These are phyloP conservation scores for Aphidius ervi DNA, from an alignment of 1,140 invertebrate genomes.

Conservation along the genomic window DNA sequence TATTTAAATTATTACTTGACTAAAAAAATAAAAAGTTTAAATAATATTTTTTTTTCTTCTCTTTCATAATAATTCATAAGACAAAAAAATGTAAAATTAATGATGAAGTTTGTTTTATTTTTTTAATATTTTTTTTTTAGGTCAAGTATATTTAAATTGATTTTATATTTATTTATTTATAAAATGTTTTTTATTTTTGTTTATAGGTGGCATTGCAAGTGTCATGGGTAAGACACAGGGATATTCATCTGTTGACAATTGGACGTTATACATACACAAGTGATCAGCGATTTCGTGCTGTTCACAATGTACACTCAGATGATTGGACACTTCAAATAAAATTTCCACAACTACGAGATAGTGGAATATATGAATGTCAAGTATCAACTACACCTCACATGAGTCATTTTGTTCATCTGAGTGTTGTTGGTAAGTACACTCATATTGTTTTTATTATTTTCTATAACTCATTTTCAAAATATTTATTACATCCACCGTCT, in stretches of 20 bases:
- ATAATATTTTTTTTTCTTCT: too few species aligned
- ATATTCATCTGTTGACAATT: slow-evolving; percentile 85
- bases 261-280: slow-evolving; percentile 87
- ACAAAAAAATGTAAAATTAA: too few species aligned
- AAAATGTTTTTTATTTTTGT: neutral
- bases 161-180: too few species aligned
- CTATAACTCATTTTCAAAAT: too few species aligned
- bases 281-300: slow-evolving; percentile 81
- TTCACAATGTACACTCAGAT: slow-evolving; percentile 77
- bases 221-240: slow-evolving; percentile 83
- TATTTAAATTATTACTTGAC: too few species aligned
- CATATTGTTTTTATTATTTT: neutral
- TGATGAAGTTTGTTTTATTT: too few species aligned
- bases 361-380: slow-evolving; percentile 87
- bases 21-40: too few species aligned
- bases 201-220: slow-evolving; percentile 74
- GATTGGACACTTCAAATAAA: slow-evolving; percentile 89
- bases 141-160: too few species aligned
- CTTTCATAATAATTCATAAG: too few species aligned
- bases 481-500: too few species aligned
- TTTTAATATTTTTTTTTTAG: too few species aligned
- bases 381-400: slow-evolving; percentile 84
- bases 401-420: slow-evolving; percentile 81
- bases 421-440: slow-evolving; percentile 77
- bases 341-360: slow-evolving; percentile 76